These are phyloP conservation scores for Hirtodrosophila duncani DNA, from an alignment of 2,888 invertebrate genomes.

Conservation along the genomic window DNA sequence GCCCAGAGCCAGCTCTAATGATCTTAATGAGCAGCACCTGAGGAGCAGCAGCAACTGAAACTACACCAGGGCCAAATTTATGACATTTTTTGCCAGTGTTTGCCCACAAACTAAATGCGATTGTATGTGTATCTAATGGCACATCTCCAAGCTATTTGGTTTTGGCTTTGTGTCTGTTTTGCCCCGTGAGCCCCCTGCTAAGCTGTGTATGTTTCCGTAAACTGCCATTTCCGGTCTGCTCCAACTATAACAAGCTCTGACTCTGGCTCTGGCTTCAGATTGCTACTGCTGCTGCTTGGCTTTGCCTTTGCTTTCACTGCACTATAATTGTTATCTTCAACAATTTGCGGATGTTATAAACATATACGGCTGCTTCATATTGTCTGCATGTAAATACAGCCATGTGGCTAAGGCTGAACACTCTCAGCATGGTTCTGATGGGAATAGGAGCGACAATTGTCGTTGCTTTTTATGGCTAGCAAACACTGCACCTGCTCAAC, in stretches of 20 bases:
- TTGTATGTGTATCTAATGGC: slow-evolving; percentile 54
- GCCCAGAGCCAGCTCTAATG: slow-evolving; percentile 30
- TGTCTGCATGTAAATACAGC: slow-evolving; percentile 67
- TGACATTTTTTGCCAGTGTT: slow-evolving; percentile 1
- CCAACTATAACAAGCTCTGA: slow-evolving; percentile 33
- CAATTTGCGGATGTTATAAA: slow-evolving; percentile 72
- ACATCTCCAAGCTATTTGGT: slow-evolving; percentile 55
- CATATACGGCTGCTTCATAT: slow-evolving; percentile 68
- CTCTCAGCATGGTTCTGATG: slow-evolving; percentile 11
- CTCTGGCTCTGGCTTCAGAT: slow-evolving; percentile 21
- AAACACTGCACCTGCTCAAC: slow-evolving; percentile 51
- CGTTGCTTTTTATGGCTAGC: slow-evolving; percentile 63
- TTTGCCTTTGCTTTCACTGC: slow-evolving; percentile 60
- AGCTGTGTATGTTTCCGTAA: slow-evolving; percentile 54
- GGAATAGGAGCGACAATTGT: slow-evolving; percentile 49
- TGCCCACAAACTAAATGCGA: slow-evolving; percentile 17
- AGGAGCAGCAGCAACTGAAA: slow-evolving; percentile 11
- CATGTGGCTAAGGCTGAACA: slow-evolving; percentile 16
- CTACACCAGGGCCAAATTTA: slow-evolving; percentile 6
- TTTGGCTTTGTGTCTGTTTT: slow-evolving; percentile 38
- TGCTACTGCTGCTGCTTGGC: background rate
- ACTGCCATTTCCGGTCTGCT: slow-evolving; percentile 62
- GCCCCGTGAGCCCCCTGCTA: slow-evolving; percentile 10
- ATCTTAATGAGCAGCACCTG: slow-evolving; percentile 52
- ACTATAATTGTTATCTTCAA: slow-evolving; percentile 72